Evolutionary conservation across 2,888 invertebrate genomes (phyloP).

Genomic region (Nemotelus nigrinus): DNA sequence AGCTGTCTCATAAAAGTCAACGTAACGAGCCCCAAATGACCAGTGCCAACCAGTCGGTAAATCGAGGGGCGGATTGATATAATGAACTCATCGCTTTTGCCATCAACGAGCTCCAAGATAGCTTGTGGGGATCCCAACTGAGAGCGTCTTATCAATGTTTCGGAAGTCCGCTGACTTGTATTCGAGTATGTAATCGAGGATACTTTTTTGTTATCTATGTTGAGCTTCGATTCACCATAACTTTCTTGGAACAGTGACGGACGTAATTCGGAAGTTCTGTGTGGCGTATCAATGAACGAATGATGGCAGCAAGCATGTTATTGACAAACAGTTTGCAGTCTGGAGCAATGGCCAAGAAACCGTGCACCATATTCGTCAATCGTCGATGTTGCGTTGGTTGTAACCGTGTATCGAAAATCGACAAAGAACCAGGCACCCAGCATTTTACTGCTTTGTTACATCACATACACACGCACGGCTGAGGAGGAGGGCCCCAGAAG

Average conservation of each 20-base stretch:
- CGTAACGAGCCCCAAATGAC: conserved; percentile 23
- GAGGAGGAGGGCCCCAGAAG: too few relatives aligned
- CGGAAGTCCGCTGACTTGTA: too few relatives aligned
- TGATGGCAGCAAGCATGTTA: not conserved
- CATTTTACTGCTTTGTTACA: conserved; percentile 3
- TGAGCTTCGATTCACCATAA: too few relatives aligned
- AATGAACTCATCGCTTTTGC: not conserved
- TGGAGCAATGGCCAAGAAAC: not conserved
- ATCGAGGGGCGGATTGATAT: not conserved
- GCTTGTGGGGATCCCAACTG: not conserved
- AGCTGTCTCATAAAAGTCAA: conserved; percentile 52
- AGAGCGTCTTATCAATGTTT: too few relatives aligned
- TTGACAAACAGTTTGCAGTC: not conserved
- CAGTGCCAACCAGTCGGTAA: conserved; percentile 40
- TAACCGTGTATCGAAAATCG: conserved; percentile 42
- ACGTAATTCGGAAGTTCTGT: not conserved
- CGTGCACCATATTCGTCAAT: not conserved
- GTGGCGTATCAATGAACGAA: not conserved
- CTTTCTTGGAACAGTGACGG: too few relatives aligned
- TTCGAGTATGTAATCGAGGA: too few relatives aligned
- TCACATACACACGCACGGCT: not conserved
- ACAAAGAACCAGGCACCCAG: conserved; percentile 44
- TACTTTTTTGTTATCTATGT: too few relatives aligned
- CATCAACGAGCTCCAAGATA: not conserved
- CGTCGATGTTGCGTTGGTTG: conserved; percentile 6